Evolutionary conservation across 2,113 vertebrate genomes (phyloP).

Genomic region (Macrotus californicus): DNA sequence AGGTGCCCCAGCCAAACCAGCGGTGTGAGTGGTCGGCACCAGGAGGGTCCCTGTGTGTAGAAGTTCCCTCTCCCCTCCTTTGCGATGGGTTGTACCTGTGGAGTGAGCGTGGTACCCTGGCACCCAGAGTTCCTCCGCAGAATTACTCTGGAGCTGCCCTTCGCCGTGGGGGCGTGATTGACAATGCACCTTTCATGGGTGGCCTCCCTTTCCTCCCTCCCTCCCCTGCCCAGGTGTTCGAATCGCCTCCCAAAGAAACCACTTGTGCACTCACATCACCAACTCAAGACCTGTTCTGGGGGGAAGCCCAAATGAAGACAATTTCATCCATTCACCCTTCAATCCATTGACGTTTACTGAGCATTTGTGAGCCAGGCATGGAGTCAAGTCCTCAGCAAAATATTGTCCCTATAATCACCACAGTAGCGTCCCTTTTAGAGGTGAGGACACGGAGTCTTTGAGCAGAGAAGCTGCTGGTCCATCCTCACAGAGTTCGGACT

Average conservation of each 20-base stretch:
- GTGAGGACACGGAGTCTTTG: too few relatives aligned
- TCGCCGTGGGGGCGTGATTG: neutral
- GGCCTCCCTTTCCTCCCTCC: neutral
- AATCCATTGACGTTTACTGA: neutral
- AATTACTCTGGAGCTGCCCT: neutral
- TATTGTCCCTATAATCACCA: neutral
- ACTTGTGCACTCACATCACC: neutral
- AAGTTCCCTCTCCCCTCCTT: neutral
- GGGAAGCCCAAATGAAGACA: neutral
- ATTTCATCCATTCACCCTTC: neutral
- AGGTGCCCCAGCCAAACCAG: neutral
- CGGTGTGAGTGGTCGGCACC: neutral
- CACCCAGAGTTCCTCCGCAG: neutral
- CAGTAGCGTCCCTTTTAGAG: neutral
- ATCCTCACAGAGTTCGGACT: neutral
- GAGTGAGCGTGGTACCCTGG: neutral
- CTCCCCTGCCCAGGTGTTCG: neutral
- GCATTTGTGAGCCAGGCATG: neutral
- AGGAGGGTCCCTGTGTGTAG: neutral
- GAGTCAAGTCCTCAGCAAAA: neutral
- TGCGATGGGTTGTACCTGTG: too few relatives aligned
- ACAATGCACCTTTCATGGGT: neutral
- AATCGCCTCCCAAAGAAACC: neutral
- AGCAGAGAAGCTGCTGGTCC: neutral
- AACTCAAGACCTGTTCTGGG: neutral